Evolutionary conservation across 2,797 vertebrate species (phyloP).

Genomic region (Petrocephalus schoutedeni): DNA sequence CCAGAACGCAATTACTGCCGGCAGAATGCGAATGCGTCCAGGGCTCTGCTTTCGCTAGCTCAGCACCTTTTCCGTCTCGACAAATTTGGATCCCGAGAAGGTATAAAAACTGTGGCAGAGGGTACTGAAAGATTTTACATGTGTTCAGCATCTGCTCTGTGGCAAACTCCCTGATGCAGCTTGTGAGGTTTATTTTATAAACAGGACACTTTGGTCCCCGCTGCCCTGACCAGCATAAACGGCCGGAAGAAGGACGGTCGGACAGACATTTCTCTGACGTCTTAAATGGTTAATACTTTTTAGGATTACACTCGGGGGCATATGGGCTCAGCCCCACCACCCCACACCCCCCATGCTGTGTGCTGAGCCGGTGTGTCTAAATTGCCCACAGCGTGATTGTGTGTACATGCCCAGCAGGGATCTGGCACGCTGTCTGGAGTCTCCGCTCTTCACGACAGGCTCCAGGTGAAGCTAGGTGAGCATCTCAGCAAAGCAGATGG

Average conservation of each 20-base stretch:
- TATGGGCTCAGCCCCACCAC: background rate
- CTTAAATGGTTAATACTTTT: background rate
- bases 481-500: background rate
- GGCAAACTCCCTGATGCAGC: background rate
- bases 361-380: background rate
- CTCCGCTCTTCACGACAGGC: background rate
- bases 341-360: background rate
- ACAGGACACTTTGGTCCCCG: background rate
- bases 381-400: background rate
- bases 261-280: background rate
- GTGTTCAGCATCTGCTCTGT: background rate
- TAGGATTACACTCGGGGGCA: background rate
- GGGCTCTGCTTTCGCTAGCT: background rate
- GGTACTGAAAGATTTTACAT: background rate
- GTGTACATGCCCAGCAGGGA: background rate
- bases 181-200: background rate
- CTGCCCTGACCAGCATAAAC: background rate
- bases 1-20: background rate
- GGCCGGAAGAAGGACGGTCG: background rate
- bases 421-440: background rate
- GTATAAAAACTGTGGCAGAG: background rate
- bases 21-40: background rate
- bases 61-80: background rate
- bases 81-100: background rate
- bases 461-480: background rate